These are phyloP conservation scores for Cryptomyrus ogoouensis DNA, from an alignment of 2,113 vertebrate genomes.

Conservation along the genomic window DNA sequence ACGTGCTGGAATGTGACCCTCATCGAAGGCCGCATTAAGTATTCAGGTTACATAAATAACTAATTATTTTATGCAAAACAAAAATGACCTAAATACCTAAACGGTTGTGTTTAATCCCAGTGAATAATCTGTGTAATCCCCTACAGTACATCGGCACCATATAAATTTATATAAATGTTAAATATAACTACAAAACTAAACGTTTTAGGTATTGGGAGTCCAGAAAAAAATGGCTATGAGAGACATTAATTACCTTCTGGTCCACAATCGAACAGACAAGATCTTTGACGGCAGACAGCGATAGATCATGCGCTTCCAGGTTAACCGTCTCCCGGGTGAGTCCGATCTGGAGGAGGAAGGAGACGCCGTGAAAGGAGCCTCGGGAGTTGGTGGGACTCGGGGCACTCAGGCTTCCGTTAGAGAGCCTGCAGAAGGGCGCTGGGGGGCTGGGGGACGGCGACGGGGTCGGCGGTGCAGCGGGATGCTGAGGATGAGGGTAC, in stretches of 20 bases:
- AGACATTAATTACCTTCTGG: conserved; percentile 77
- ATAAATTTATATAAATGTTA: neutral
- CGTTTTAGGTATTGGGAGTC: neutral
- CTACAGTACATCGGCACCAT: neutral
- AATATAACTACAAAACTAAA: neutral
- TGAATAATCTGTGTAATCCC: neutral
- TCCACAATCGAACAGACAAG: conserved; percentile 95
- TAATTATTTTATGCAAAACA: neutral
- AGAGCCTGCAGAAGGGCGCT: conserved; percentile 74
- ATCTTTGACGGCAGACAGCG: conserved; percentile 88
- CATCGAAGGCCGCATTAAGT: neutral
- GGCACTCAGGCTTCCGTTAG: conserved; percentile 85
- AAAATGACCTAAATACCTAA: neutral
- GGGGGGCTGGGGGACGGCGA: conserved; percentile 74
- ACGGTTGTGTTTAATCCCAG: neutral
- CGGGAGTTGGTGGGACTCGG: conserved; percentile 87
- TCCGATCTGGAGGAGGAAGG: conserved; percentile 93
- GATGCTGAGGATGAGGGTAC: conserved; percentile 72
- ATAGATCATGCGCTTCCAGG: conserved; percentile 86
- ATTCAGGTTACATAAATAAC: conserved; percentile 1
- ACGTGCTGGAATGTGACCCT: neutral
- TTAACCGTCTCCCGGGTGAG: conserved; percentile 92
- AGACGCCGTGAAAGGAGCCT: conserved; percentile 82
- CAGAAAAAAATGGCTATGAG: conserved; percentile 9
- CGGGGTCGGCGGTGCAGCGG: conserved; percentile 65